Evolutionary conservation across 2,113 vertebrate species (phyloP).

Genomic region (Micromys minutus): DNA sequence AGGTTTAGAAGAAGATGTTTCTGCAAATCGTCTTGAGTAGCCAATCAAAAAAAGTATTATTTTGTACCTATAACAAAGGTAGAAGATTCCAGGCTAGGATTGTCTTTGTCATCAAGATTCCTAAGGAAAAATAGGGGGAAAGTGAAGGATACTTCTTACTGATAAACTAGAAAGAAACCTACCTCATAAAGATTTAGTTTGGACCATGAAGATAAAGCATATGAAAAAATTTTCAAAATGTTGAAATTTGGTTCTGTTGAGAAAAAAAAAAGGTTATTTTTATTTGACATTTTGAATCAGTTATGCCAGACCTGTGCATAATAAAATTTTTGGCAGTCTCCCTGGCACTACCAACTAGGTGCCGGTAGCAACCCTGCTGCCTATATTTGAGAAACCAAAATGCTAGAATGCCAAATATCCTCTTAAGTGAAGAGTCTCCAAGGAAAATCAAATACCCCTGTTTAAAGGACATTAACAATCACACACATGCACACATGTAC

Average conservation of each 20-base stretch:
- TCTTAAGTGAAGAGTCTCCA: not conserved
- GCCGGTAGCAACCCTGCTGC: not conserved
- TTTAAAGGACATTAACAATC: not conserved
- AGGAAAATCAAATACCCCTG: not conserved
- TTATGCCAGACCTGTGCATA: not conserved
- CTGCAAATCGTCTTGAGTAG: not conserved
- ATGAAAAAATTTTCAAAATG: not conserved
- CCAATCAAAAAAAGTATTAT: not conserved
- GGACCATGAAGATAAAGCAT: not conserved
- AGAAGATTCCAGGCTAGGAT: not conserved
- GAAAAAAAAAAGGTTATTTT: conserved; percentile 13
- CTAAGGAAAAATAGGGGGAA: conserved; percentile 7
- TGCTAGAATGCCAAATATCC: not conserved
- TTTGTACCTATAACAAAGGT: not conserved
- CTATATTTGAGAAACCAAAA: not conserved
- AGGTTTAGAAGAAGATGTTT: not conserved
- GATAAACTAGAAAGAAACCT: not conserved
- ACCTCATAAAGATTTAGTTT: not conserved
- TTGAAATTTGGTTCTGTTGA: not conserved
- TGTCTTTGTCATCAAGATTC: not conserved
- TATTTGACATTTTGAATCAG: not conserved
- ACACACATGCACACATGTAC: not conserved
- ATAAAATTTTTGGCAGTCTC: not conserved
- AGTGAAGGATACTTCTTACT: not conserved
- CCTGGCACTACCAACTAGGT: not conserved